These are phyloP conservation scores for Drosophila fulvimacula DNA, from an alignment of 2,888 invertebrate species.

Conservation along the genomic window DNA sequence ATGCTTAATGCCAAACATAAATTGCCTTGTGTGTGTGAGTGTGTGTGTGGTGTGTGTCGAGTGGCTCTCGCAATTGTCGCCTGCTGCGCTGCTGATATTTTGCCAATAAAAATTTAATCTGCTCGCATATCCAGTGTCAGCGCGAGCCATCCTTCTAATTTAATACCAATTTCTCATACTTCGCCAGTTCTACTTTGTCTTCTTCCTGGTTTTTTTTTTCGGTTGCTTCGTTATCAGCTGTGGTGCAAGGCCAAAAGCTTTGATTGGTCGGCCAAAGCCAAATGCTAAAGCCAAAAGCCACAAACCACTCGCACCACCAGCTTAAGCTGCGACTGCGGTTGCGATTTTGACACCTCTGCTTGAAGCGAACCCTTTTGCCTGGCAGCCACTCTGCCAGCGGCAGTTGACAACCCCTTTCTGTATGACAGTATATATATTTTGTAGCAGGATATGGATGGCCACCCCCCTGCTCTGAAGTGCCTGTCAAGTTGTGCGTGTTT, in stretches of 20 bases:
- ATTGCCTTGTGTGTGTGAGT: constrained; percentile 39
- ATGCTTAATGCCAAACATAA: constrained; percentile 77
- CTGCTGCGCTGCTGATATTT: constrained; percentile 66
- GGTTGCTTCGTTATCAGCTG: constrained; percentile 41
- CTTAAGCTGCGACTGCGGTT: constrained; percentile 39
- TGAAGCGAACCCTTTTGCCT: constrained; percentile 46
- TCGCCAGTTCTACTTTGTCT: not conserved
- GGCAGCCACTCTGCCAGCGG: constrained; percentile 1
- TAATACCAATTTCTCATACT: constrained; percentile 55
- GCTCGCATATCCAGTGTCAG: constrained; percentile 59
- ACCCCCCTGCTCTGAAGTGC: constrained; percentile 27
- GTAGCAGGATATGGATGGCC: constrained; percentile 64
- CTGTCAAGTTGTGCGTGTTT: constrained; percentile 67
- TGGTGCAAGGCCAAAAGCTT: constrained; percentile 53
- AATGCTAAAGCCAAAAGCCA: constrained; percentile 16
- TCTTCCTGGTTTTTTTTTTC: constrained; percentile 1
- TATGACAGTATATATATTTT: constrained; percentile 3
- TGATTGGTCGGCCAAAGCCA: constrained; percentile 49
- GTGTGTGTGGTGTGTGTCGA: constrained; percentile 7
- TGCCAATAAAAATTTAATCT: constrained; percentile 81
- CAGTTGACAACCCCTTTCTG: constrained; percentile 54
- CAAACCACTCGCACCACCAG: constrained; percentile 4
- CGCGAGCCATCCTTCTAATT: constrained; percentile 54
- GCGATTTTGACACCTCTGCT: constrained; percentile 67
- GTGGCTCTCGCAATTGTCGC: constrained; percentile 28